Base-by-base conservation (phyloP, 2,888 invertebrate genomes). In the Cosmia pyralina region DNA sequence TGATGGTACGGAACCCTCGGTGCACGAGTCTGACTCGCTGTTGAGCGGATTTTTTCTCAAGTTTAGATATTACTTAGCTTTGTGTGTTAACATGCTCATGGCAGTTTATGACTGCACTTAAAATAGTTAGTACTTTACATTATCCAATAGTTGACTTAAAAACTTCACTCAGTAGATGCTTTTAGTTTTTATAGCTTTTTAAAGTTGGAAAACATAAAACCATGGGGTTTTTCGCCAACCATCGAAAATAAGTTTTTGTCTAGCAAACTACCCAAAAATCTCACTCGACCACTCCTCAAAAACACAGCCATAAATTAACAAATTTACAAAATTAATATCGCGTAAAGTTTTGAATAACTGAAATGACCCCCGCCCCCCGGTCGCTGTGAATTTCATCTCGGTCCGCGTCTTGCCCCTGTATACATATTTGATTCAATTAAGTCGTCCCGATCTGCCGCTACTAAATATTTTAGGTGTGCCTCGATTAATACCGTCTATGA, bases 351-450 rank as follows among this genome's bases (percentile, higher is more conserved):
- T 82, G 78, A 83, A 84, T 86, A 80, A 84, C 79, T 83, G 77
- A 80, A 85, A 81, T 85, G 83, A 84, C 82, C 79, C 28, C 57
- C 52, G 83, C 84, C 82, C 79, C 28, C 57, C 52, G 72, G 72
- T 75, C 65, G 69, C 75, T 48, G 72, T 53, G 71, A 78, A 66
- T 74, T 81, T 70, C 75, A 65, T 75, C 59, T 53, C 72, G 46
- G 72, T 65, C 65, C 57, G 60, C 67, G 67, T 73, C 64, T 69
- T 70, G 68, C 63, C 59, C 65, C 72, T 69, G 72, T 81, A 74
- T 82, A 83, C 83, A 84, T 85, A 85, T 86, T 87, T 82, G 77
- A 87, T 87, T 87, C 83, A 88, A 88, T 88, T 86, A 88, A 86
- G 75, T 69, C 80, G 53, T 62, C 55, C 75, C 70, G 64, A 83